Conservation (phyloP, 53 echinoderm and acorn worm genomes). For the Henricia sp. region DNA sequence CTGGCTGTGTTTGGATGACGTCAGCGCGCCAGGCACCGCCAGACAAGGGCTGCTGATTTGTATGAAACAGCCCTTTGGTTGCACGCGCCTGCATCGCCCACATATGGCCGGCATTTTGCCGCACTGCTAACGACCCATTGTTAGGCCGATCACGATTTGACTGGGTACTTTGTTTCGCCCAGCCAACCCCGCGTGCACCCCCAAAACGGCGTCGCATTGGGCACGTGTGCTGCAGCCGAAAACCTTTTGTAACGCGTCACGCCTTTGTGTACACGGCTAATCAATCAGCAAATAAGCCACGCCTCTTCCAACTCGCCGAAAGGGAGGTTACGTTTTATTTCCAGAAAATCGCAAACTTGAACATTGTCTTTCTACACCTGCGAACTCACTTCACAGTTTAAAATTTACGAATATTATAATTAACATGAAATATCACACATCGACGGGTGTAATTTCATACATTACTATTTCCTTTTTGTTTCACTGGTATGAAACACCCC, state of each 20-base stretch:
- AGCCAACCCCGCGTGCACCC: conserved; percentile 9
- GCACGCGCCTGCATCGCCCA: conserved; percentile 43
- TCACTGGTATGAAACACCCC: conserved; percentile 7
- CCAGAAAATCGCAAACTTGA: too few species aligned
- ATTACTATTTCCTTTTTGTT: background rate
- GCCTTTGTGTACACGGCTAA: conserved; percentile 61
- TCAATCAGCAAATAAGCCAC: conserved; percentile 64
- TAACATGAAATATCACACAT: background rate
- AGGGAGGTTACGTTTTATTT: too few species aligned
- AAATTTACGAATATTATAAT: background rate
- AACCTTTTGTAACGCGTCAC: conserved; percentile 61
- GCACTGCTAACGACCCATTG: conserved; percentile 56
- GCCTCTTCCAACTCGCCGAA: conserved; percentile 26
- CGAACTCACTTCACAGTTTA: background rate
- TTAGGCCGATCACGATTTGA: conserved; percentile 17
- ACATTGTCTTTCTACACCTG: background rate
- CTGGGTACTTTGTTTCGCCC: conserved; percentile 7
- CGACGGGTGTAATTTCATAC: background rate
- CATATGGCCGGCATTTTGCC: conserved; percentile 55
- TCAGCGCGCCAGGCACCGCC: background rate
- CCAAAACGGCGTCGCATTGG: conserved; percentile 40
- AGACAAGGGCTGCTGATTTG: conserved; percentile 5
- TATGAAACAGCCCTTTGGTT: conserved; percentile 43
- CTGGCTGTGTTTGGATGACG: conserved; percentile 44
- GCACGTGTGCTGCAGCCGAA: conserved; percentile 57